Evolutionary conservation across 2,113 vertebrate genomes (phyloP).

Genomic region (Nesoenas mayeri): DNA sequence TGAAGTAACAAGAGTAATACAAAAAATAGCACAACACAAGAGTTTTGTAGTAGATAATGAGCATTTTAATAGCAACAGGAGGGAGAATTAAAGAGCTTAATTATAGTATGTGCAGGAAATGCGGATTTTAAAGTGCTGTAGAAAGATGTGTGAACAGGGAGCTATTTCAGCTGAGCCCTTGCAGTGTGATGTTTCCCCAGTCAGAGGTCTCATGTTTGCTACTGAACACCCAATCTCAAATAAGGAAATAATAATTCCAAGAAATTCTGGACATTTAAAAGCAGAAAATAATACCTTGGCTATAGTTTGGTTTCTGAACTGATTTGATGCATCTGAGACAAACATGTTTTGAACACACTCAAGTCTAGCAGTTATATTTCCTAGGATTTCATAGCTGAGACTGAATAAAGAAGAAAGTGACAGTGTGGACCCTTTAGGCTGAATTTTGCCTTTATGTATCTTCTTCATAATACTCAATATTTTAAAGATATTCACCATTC

Average conservation of each 20-base stretch:
- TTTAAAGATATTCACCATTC: not conserved
- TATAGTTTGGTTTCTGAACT: not conserved
- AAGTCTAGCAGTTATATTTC: not conserved
- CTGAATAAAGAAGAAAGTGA: not conserved
- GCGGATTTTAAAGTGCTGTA: slow-evolving; percentile 20
- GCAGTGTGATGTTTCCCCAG: not conserved
- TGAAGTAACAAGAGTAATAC: not conserved
- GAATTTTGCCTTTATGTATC: not conserved
- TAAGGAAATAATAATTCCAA: slow-evolving; percentile 2
- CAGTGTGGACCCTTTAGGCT: not conserved
- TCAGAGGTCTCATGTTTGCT: slow-evolving; percentile 4
- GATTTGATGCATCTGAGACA: not conserved
- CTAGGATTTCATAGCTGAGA: not conserved
- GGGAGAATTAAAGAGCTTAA: slow-evolving; percentile 34
- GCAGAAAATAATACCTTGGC: not conserved
- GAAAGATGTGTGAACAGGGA: slow-evolving; percentile 52
- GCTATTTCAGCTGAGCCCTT: slow-evolving; percentile 26
- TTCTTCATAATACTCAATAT: not conserved
- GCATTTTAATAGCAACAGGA: not conserved
- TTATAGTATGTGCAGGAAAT: slow-evolving; percentile 42
- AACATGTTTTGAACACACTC: not conserved
- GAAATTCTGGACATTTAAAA: not conserved
- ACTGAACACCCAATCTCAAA: not conserved
- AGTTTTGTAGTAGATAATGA: slow-evolving; percentile 40
- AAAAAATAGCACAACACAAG: not conserved